phyloP scores from a whole-genome alignment of 2,888 invertebrate genomes.

The Pheosia gnoma region DNA sequence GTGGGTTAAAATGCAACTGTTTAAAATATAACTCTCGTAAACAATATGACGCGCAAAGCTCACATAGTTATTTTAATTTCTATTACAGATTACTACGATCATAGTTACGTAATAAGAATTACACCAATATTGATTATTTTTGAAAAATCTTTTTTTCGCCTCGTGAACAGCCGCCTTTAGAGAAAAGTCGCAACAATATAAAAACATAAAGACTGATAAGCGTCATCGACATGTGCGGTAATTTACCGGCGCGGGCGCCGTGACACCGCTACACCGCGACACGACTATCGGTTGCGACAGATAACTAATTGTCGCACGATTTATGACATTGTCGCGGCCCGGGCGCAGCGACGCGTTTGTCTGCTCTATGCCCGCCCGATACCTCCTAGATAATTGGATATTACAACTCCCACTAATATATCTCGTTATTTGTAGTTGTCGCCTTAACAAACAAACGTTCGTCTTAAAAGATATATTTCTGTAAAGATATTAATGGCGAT shows the following conservation, averaged over 20 bases:
- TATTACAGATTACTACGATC: not conserved
- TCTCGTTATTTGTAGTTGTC: constrained; percentile 8
- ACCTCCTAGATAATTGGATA: constrained; percentile 37
- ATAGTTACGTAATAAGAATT: not conserved
- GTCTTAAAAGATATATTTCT: not conserved
- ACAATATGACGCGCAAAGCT: not conserved
- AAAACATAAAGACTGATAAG: constrained; percentile 18
- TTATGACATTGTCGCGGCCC: constrained; percentile 22
- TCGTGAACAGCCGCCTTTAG: constrained; percentile 6
- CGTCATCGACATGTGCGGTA: constrained; percentile 15
- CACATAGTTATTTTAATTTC: no score
- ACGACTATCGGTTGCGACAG: constrained; percentile 23
- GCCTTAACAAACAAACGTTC: constrained; percentile 5
- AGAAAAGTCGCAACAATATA: constrained; percentile 12
- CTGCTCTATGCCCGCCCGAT: constrained; percentile 29
- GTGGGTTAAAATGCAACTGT: not conserved
- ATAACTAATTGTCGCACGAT: constrained; percentile 42
- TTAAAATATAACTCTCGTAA: not conserved
- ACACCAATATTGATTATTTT: not conserved
- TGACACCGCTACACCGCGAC: constrained; percentile 17
- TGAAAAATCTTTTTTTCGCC: not conserved
- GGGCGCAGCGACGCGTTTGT: constrained; percentile 17
- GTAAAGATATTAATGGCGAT: not conserved
- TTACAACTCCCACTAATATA: constrained; percentile 7
- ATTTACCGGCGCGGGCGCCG: constrained; percentile 19